Conservation (phyloP, 2,888 invertebrate genomes). For the Trissolcus japonicus region DNA sequence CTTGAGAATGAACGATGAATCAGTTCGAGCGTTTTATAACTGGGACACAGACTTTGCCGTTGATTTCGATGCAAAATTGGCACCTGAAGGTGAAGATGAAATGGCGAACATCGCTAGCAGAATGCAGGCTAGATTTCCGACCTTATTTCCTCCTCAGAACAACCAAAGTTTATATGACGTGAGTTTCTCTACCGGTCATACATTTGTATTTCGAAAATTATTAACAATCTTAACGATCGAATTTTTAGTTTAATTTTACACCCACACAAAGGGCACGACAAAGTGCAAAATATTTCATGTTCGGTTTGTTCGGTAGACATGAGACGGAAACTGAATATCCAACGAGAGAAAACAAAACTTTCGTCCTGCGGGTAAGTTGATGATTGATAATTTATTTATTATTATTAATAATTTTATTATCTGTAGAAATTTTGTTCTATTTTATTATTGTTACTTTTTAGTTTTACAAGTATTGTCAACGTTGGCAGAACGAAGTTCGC, state of each 20-base stretch:
- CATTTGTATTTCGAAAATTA: background rate
- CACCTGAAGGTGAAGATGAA: constrained; percentile 87
- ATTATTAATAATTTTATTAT: background rate
- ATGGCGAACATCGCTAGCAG: constrained; percentile 84
- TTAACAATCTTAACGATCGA: background rate
- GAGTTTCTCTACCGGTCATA: constrained; percentile 39
- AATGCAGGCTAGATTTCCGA: constrained; percentile 84
- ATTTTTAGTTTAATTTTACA: constrained; percentile 84
- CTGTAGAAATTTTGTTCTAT: too few relatives aligned
- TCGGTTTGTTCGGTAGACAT: constrained; percentile 85
- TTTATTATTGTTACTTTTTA: constrained; percentile 75
- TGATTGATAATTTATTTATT: too few relatives aligned
- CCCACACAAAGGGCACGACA: constrained; percentile 85
- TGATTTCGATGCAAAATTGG: constrained; percentile 80
- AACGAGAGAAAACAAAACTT: constrained; percentile 81
- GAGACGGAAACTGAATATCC: constrained; percentile 82
- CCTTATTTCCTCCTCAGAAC: constrained; percentile 80
- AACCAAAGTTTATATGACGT: constrained; percentile 80
- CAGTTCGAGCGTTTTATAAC: constrained; percentile 77
- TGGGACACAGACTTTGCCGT: constrained; percentile 80
- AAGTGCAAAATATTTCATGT: constrained; percentile 86
- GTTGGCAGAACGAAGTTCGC: constrained; percentile 84
- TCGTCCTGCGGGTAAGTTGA: constrained; percentile 81
- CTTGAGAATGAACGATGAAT: constrained; percentile 76
- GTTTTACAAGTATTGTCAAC: constrained; percentile 87